These are phyloP conservation scores for Cyphomyrus plagiostoma DNA, from an alignment of 2,113 vertebrate species.

Conservation along the genomic window DNA sequence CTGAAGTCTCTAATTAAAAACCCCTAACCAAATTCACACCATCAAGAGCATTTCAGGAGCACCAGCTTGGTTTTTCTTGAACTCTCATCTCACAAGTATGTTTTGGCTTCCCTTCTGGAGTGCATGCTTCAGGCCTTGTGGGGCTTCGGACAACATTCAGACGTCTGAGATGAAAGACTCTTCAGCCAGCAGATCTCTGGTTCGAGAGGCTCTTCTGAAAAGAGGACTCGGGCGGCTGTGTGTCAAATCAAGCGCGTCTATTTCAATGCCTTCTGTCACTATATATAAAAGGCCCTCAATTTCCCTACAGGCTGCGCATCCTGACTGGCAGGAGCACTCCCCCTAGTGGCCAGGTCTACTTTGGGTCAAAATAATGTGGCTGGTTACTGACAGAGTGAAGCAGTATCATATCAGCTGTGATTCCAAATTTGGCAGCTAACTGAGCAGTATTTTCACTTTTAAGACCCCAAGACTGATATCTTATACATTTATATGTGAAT, in stretches of 20 bases:
- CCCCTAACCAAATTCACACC: neutral
- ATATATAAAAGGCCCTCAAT: neutral
- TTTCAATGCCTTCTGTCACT: neutral
- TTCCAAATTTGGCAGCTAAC: neutral
- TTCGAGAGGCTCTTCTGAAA: neutral
- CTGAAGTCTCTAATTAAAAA: neutral
- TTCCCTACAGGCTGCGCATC: neutral
- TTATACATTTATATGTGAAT: neutral
- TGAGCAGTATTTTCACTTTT: neutral
- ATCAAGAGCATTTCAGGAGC: neutral
- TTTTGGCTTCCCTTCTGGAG: neutral
- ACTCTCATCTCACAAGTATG: neutral
- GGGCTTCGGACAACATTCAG: neutral
- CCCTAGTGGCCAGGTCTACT: constrained; percentile 10
- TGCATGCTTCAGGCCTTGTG: neutral
- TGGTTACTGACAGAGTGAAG: neutral
- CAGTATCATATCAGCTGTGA: neutral
- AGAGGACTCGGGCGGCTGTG: neutral
- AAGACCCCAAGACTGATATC: neutral
- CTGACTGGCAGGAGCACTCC: neutral
- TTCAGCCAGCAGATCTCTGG: neutral
- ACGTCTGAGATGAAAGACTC: neutral
- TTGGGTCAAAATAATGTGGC: neutral
- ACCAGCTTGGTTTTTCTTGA: neutral
- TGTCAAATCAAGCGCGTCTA: neutral